Evolutionary conservation across 2,888 invertebrate species (phyloP), one percentile per base, ranked within the genome.

Genomic region (Tiliacea citrago): DNA sequence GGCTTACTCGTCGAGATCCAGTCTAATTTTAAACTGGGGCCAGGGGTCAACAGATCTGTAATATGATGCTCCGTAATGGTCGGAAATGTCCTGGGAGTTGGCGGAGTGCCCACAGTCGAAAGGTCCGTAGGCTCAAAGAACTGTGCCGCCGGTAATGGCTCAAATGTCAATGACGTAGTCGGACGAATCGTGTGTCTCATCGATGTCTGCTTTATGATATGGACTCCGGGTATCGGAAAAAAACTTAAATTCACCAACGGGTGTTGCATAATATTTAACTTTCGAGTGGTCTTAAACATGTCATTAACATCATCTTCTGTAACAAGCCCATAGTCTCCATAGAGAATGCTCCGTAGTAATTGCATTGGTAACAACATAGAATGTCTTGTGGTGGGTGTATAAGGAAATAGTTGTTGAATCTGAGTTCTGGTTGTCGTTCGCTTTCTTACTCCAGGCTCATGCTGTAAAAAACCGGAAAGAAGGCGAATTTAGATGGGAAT

Each of bases 401-500:
- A 53, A 16, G 73, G 63, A 65, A 63, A 80, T 16, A 47, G 51
- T 29, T 79, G 51, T 45, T 60, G 51, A 45, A 57, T 65, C n/a
- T 13, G 24, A 53, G 18, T 29, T 24, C 35, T 77, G 51, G 29
- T 5, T 39, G 47, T 35, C 16, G 67, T 49, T 75, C 29, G 75
- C 62, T 51, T n/a, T 75, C 47, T 51, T 13, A 81, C 10, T 58
- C 12, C 29, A 49, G 42, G 45, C 13, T 42, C 57, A 51, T 47
- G 24, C 78, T 79, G 79, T 51, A 81, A 79, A 67, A 77, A 57
- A 79, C n/a, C 35, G 58, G 58, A 58, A 69, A 49, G n/a, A 45
- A 35, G 12, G 49, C 68, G 42, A 78, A 77, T 68, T 75, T 55
- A 75, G 49, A 45, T n/a, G 21, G 39, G 29, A 49, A 13, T 21